These are phyloP conservation scores for Leptatherina wallacei DNA, from an alignment of 2,797 vertebrate genomes.

Conservation along the genomic window DNA sequence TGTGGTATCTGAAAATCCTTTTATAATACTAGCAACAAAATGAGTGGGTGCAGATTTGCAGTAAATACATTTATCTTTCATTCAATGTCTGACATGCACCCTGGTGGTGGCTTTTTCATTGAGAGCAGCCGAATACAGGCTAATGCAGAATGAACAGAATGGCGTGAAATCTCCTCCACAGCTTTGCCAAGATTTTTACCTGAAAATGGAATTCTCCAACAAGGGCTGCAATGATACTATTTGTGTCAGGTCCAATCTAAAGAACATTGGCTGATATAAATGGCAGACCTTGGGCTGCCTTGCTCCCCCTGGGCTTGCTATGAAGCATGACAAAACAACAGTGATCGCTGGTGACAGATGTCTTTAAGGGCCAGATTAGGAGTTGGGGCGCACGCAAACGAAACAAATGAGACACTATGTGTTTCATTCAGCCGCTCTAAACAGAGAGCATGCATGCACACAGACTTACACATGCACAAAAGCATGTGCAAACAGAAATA, in stretches of 20 bases:
- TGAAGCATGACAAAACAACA: constrained; percentile 87
- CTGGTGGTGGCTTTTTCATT: constrained; percentile 65
- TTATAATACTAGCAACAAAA: constrained; percentile 56
- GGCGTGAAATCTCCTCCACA: constrained; percentile 68
- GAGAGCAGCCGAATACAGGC: constrained; percentile 67
- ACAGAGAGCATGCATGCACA: constrained; percentile 40
- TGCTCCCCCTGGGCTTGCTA: constrained; percentile 75
- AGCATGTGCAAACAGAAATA: constrained; percentile 29
- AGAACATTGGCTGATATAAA: constrained; percentile 82
- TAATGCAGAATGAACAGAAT: constrained; percentile 62
- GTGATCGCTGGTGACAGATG: constrained; percentile 88
- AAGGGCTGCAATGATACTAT: constrained; percentile 81
- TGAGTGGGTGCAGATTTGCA: constrained; percentile 76
- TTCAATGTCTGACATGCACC: constrained; percentile 73
- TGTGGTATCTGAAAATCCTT: constrained; percentile 61
- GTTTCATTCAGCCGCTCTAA: constrained; percentile 69
- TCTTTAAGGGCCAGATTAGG: constrained; percentile 88
- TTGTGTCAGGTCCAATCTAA: constrained; percentile 85
- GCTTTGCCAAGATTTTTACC: constrained; percentile 77
- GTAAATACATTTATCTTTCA: constrained; percentile 69
- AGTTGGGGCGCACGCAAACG: constrained; percentile 80
- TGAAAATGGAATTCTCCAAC: constrained; percentile 81
- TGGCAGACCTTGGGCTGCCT: constrained; percentile 82
- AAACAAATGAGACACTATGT: constrained; percentile 81
- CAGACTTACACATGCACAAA: constrained; percentile 8